Evolutionary conservation across 2,797 vertebrate genomes (phyloP), one percentile per base, ranked within the genome.

Genomic region (Sebastes minor): DNA sequence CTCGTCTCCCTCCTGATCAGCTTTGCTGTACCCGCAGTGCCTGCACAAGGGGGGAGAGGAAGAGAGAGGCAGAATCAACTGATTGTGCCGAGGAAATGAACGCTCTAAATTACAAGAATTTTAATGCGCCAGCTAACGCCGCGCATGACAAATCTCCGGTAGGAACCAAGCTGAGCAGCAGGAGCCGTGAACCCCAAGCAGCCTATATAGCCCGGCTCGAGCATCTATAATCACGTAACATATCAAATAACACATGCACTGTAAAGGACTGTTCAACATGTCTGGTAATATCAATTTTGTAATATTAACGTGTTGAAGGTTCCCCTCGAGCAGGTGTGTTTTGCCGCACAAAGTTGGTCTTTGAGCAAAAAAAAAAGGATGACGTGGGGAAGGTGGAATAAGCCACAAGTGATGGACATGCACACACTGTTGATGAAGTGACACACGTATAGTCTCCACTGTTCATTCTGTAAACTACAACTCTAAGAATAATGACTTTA

Each of bases 11-110:
- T 99, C 98, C 94, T 99, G 98, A 94, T 99, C 98, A 1, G 99
- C 99, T 95, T 99, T 99, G 94, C 99, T 99, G 92, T 99, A 99
- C 75, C 99, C 98, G 89, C 99, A 99, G 91, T 99, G 98, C 92
- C 99, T 99, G 90, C 65, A 79, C 12, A 42, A 42, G 3, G 60
- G 78, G 53, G 63, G 59, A 23, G 60, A 66, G 70, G 77, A 73
- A 85, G 83, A 88, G 71, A 88, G 77, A 22, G 55, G 67, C 55
- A 85, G 71, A 91, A 89, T 94, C 87, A 94, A 78, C 79, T 85
- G 83, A 93, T 86, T 85, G 85, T 83, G 57, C 11, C 1, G 65
- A 80, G 69, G 77, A 91, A 91, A 89, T 76, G 82, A 86, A 90
- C 1, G 32, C 66, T 69, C 80, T 80, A 87, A 87, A 89, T 85